Evolutionary conservation across 1,140 invertebrate species (phyloP).

Genomic region (Odontomachus brunneus): DNA sequence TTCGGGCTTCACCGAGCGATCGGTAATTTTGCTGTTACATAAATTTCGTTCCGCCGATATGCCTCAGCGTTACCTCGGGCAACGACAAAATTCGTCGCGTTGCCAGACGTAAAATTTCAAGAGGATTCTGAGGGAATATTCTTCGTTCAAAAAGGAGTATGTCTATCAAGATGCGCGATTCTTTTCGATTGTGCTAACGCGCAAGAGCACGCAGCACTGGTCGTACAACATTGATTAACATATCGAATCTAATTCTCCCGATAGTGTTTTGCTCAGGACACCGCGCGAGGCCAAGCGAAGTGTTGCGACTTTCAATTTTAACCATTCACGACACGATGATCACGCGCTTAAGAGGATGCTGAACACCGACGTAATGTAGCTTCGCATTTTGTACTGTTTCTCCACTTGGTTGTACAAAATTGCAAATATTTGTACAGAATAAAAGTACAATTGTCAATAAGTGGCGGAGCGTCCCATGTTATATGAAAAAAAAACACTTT

Average conservation of each 20-base stretch:
- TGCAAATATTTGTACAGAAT: no score
- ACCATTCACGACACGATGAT: background rate
- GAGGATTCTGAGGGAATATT: background rate
- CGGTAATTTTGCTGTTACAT: conserved; percentile 25
- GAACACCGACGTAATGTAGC: no score
- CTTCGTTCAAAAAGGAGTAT: background rate
- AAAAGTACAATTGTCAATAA: no score
- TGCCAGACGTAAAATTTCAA: no score
- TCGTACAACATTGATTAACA: conserved; percentile 7
- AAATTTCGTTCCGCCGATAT: conserved; percentile 10
- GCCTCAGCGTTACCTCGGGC: no score
- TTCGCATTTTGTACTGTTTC: no score
- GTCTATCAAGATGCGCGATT: background rate
- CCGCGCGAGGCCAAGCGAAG: background rate
- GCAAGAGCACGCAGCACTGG: background rate
- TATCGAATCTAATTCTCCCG: conserved; percentile 28
- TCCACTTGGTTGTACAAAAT: no score
- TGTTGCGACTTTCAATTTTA: conserved; percentile 13
- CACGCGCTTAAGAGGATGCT: background rate
- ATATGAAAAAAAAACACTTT: no score
- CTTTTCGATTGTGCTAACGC: background rate
- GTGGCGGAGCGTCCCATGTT: no score
- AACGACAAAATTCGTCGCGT: no score
- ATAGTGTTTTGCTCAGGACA: background rate
- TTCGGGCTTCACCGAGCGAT: background rate